Conservation (phyloP, 2,797 vertebrate genomes). For the Danio albolineatus region DNA sequence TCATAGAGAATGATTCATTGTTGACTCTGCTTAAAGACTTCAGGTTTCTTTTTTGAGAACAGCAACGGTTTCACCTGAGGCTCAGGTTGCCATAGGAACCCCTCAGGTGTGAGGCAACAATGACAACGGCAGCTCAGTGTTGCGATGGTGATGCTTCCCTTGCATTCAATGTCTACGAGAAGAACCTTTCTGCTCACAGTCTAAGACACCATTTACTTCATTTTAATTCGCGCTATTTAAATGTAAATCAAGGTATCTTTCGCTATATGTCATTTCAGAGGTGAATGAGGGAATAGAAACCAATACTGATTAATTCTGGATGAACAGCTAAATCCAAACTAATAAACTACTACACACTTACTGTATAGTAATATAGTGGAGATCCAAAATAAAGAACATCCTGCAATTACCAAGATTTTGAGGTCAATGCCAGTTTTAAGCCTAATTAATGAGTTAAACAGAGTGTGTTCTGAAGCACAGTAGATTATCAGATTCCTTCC, state of each 20-base stretch:
- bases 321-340: neutral
- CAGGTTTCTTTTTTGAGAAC: constrained; percentile 17
- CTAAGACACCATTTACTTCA: neutral
- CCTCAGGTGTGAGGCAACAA: constrained; percentile 24
- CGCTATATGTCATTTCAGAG: neutral
- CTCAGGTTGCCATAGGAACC: constrained; percentile 41
- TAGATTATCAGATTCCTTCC: too few relatives aligned
- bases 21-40: constrained; percentile 15
- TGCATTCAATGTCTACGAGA: neutral
- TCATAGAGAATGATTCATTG: constrained; percentile 5
- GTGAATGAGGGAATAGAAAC: neutral
- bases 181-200: neutral
- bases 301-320: neutral
- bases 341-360: neutral
- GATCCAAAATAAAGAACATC: too few relatives aligned
- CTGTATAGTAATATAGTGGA: too few relatives aligned
- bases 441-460: too few relatives aligned
- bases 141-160: constrained; percentile 25
- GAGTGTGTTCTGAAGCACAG: too few relatives aligned
- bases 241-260: neutral
- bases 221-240: neutral
- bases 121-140: constrained; percentile 12
- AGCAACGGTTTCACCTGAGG: constrained; percentile 24
- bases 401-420: too few relatives aligned
- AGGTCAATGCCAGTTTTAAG: too few relatives aligned